A percentile compares a stretch with the other conserved stretches of the same genome.
Evolutionary conservation across 2,888 invertebrate species (phyloP).

Genomic region (Papilio demoleus): DNA sequence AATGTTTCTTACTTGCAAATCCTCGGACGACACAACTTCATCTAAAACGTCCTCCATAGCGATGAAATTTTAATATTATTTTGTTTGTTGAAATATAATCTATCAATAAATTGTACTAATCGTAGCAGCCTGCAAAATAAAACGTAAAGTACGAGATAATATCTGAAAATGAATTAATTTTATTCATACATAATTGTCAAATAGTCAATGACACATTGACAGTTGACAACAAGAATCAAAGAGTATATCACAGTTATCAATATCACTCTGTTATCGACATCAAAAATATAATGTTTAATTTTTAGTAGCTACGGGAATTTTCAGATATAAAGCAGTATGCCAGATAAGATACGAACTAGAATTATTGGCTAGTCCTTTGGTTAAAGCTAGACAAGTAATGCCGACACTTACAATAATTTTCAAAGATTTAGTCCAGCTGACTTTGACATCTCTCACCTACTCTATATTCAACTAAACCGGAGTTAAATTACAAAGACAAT

Average conservation of each 20-base stretch:
- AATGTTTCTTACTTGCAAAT: conserved; percentile 87
- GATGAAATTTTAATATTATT: conserved; percentile 44
- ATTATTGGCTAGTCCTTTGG: not conserved
- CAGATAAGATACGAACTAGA: not conserved
- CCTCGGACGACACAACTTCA: conserved; percentile 91
- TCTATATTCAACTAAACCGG: not conserved
- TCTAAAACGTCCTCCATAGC: conserved; percentile 91
- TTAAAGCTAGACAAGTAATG: too few species aligned
- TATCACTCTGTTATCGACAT: not conserved
- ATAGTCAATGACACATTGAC: conserved; percentile 32
- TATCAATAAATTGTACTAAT: conserved; percentile 47
- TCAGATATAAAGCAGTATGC: not conserved
- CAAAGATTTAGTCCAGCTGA: not conserved
- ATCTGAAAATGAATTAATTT: conserved; percentile 18
- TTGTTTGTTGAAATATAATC: conserved; percentile 26
- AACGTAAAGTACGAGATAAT: conserved; percentile 10
- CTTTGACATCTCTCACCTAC: not conserved
- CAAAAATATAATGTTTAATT: not conserved
- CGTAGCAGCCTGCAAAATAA: conserved; percentile 34
- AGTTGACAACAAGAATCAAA: conserved; percentile 12
- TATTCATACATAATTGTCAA: conserved; percentile 21
- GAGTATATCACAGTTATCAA: not conserved
- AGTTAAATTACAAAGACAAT: conserved; percentile 17
- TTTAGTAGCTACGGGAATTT: not conserved
- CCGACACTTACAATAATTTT: too few species aligned